These are phyloP conservation scores for Tetanocera ferruginea DNA, from an alignment of 2,888 invertebrate species.

Conservation along the genomic window DNA sequence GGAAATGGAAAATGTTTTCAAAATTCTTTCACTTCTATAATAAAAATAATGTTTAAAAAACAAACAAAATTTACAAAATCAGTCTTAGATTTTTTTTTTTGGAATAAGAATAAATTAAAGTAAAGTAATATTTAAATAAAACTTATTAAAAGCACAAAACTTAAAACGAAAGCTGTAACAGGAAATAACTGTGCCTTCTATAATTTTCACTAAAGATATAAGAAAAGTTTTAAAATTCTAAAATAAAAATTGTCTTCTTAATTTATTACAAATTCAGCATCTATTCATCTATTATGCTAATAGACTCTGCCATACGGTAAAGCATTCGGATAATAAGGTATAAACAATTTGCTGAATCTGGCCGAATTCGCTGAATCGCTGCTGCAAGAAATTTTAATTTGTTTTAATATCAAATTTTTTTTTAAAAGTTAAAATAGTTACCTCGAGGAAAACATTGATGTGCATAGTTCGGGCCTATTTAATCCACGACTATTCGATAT, in stretches of 20 bases:
- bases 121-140: background rate
- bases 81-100: conserved; percentile 48
- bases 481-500: conserved; percentile 56
- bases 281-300: conserved; percentile 50
- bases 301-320: conserved; percentile 69
- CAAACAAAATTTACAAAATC: conserved; percentile 45
- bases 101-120: conserved; percentile 8
- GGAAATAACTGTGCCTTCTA: background rate
- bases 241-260: background rate
- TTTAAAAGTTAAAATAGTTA: conserved; percentile 34
- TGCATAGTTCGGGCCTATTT: conserved; percentile 61
- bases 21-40: conserved; percentile 47
- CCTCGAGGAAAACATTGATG: conserved; percentile 68
- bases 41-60: conserved; percentile 15
- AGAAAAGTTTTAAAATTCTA: background rate
- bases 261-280: background rate
- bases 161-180: background rate
- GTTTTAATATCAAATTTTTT: background rate
- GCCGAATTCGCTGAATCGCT: conserved; percentile 68
- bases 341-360: conserved; percentile 65
- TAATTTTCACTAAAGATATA: background rate
- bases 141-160: background rate
- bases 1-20: conserved; percentile 48
- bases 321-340: conserved; percentile 67
- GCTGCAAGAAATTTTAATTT: conserved; percentile 52